Evolutionary conservation across 2,888 invertebrate genomes (phyloP).

Genomic region (Escarpia spicata): DNA sequence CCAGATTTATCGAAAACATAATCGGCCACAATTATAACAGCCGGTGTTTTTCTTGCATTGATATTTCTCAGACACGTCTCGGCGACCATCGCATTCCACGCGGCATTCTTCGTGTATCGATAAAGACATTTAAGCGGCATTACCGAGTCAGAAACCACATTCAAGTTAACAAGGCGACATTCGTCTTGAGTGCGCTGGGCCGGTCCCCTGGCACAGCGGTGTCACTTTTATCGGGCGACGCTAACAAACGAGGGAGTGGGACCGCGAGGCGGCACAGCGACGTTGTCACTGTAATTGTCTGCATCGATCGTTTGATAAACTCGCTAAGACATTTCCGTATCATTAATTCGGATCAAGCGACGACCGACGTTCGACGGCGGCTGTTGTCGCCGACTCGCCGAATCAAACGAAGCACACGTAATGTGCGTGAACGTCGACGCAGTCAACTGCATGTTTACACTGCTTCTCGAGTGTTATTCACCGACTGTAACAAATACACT

Average conservation of each 20-base stretch:
- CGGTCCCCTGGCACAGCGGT: not conserved
- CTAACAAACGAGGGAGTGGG: not conserved
- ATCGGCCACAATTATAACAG: not conserved
- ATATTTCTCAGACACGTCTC: not conserved
- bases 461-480: too few relatives aligned
- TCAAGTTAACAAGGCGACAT: not conserved
- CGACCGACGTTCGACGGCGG: constrained; percentile 1
- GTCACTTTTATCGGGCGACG: not conserved
- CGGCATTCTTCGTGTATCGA: not conserved
- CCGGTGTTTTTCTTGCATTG: not conserved
- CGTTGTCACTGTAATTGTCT: constrained; percentile 6
- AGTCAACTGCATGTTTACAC: not conserved
- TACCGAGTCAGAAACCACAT: constrained; percentile 3
- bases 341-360: constrained; percentile 16
- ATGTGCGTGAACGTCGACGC: not conserved
- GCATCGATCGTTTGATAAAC: constrained; percentile 16
- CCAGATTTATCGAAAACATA: not conserved
- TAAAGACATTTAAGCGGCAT: constrained; percentile 2
- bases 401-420: constrained; percentile 4
- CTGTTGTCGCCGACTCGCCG: not conserved
- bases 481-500: too few relatives aligned
- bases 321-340: constrained; percentile 6
- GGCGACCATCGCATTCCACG: not conserved
- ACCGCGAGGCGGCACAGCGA: not conserved
- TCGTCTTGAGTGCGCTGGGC: not conserved